Evolutionary conservation across 2,113 vertebrate genomes (phyloP).

Genomic region (Dromas ardeola): DNA sequence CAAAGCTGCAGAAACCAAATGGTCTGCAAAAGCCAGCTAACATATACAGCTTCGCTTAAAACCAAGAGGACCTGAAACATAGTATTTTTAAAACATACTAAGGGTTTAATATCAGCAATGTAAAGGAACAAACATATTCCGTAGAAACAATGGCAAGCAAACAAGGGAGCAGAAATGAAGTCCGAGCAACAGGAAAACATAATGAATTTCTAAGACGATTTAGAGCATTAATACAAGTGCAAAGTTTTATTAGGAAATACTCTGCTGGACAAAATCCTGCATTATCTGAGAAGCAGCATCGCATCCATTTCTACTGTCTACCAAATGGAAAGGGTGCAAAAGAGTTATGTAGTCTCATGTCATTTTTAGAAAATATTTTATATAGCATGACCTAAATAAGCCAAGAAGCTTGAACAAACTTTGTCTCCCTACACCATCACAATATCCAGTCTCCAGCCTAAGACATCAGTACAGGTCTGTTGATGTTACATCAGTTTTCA

Average conservation of each 20-base stretch:
- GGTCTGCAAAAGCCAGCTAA: neutral
- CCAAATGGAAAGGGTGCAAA: neutral
- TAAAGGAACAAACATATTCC: neutral
- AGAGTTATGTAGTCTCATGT: neutral
- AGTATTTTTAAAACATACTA: neutral
- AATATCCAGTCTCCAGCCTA: neutral
- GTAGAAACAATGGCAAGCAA: neutral
- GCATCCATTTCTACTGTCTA: neutral
- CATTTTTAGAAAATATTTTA: neutral
- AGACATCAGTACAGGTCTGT: neutral
- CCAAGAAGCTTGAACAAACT: neutral
- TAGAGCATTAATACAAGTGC: neutral
- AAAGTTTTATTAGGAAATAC: neutral
- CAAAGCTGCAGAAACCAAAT: neutral
- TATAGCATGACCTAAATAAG: neutral
- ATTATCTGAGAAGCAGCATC: neutral
- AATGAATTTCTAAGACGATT: neutral
- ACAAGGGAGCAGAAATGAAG: neutral
- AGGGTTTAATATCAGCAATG: neutral
- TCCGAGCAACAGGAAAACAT: neutral
- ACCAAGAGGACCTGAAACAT: neutral
- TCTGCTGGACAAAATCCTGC: neutral
- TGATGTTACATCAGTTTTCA: neutral
- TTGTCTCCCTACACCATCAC: neutral
- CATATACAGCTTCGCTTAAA: neutral